Base-by-base conservation (phyloP, 2,113 vertebrate genomes). In the Sorex fumeus region DNA sequence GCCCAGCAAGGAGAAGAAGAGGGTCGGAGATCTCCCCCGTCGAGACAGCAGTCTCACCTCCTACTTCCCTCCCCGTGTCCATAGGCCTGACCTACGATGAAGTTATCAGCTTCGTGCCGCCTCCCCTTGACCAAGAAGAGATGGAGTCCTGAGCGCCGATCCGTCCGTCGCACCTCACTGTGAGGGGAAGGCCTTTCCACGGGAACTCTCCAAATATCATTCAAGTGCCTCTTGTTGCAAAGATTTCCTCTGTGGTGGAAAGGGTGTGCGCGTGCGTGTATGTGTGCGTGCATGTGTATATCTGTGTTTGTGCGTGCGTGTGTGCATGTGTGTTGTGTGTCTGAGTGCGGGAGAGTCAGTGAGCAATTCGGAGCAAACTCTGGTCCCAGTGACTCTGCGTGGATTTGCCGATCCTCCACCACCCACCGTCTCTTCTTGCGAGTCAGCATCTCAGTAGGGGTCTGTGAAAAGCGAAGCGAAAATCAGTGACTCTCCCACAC, bases 31-130 rank as follows among this genome's bases (percentile, higher is more conserved):
- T 25, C 83, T 57, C 60, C 28, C 69, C 53, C 18, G 40, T 23
- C 8, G 23, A 60, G 43, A 67, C 53, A 25, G 8, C 0, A 4
- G 11, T 84, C 64, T 93, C 76, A 79, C 57, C 1, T 32, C 66
- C 45, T 36, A 0, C 74, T 32, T 66, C 57, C 77, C 62, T 81
- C 87, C 87, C 77, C 95, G 32, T 34, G 67, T 50, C 80, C 50
- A 76, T 91, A 99, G 99, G 98, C 93, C 98, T 99, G 97, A 99
- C 99, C 79, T 99, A 99, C 0, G 99, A 99, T 34, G 99, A 99
- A 97, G 98, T 99, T 3, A 27, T 99, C 95, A 99, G 99, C 98
- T 99, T 99, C 72, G 98, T 98, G 97, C 98, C 99, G 0, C 99
- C 98, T 0, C 98, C 98, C 2, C 98, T 99, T 4, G 99, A 99